Evolutionary conservation across 1,140 invertebrate genomes (phyloP).

Genomic region (Drosophila lacertosa): DNA sequence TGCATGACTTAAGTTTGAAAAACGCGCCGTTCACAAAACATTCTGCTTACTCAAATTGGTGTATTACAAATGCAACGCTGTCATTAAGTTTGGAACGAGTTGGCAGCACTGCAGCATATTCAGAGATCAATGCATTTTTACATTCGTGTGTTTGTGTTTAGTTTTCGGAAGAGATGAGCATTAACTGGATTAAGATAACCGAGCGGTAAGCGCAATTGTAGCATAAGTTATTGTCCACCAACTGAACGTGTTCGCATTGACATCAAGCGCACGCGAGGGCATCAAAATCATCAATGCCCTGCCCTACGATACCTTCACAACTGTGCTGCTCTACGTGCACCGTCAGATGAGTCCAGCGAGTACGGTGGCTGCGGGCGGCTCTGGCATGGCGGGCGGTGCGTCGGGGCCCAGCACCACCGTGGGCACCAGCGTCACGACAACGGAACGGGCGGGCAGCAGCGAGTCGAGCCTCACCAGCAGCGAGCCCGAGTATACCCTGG

Average conservation of each 20-base stretch:
- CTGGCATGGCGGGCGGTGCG: slow-evolving; percentile 1
- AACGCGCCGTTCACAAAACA: not conserved
- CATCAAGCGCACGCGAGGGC: slow-evolving; percentile 76
- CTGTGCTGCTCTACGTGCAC: slow-evolving; percentile 80
- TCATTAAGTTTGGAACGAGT: not conserved
- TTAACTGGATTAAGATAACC: slow-evolving; percentile 84
- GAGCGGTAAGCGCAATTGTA: slow-evolving; percentile 58
- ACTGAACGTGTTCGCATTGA: not conserved
- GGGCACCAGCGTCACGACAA: slow-evolving; percentile 67
- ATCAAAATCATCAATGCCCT: slow-evolving; percentile 83
- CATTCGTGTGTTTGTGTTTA: slow-evolving; percentile 14
- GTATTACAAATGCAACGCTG: not conserved
- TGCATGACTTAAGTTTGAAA: no score
- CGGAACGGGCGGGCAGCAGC: slow-evolving; percentile 50
- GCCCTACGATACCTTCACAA: slow-evolving; percentile 79
- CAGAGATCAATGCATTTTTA: not conserved
- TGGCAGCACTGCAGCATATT: slow-evolving; percentile 11
- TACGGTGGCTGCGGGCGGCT: slow-evolving; percentile 4
- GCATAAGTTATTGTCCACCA: not conserved
- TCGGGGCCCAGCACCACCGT: slow-evolving; percentile 30
- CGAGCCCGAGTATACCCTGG: slow-evolving; percentile 74
- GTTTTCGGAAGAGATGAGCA: slow-evolving; percentile 57
- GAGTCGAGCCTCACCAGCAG: slow-evolving; percentile 45
- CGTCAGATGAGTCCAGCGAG: slow-evolving; percentile 76
- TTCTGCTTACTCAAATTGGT: not conserved